Percentiles rank a stretch among this genome's conserved stretches.
Evolutionary conservation across 1,140 invertebrate species (phyloP).

Genomic region (Oncopeltus fasciatus): DNA sequence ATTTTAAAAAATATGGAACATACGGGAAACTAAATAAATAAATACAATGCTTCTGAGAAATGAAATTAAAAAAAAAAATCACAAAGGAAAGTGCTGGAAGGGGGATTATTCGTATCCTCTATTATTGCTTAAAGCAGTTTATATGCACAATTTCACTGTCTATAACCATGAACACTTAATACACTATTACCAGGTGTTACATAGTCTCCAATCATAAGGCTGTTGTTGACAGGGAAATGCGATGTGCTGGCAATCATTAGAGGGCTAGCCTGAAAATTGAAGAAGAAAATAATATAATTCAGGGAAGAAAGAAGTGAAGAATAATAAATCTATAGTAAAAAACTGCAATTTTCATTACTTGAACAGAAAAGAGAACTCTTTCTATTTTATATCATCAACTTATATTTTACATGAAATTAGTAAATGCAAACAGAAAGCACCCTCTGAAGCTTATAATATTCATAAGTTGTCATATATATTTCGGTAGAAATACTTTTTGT

Average conservation of each 20-base stretch:
- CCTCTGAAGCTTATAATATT: too few relatives aligned
- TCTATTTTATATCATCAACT: too few relatives aligned
- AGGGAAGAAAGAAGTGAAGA: too few relatives aligned
- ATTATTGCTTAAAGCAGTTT: conserved; percentile 6
- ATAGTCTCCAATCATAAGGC: conserved; percentile 68
- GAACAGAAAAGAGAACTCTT: too few relatives aligned
- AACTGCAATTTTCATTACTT: too few relatives aligned
- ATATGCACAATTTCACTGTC: conserved; percentile 17
- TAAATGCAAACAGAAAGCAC: too few relatives aligned
- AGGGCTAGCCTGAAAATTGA: conserved; percentile 32
- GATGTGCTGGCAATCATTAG: conserved; percentile 44
- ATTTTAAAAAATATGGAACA: neutral
- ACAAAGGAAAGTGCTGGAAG: neutral
- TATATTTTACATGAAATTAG: too few relatives aligned
- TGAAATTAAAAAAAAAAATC: conserved; percentile 4
- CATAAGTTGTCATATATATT: too few relatives aligned
- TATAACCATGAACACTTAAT: conserved; percentile 24
- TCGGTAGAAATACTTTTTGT: too few relatives aligned
- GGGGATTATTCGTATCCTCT: neutral
- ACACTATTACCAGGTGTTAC: conserved; percentile 42
- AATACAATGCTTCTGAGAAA: neutral
- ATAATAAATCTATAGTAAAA: too few relatives aligned
- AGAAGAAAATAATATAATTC: too few relatives aligned
- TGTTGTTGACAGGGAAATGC: conserved; percentile 53
- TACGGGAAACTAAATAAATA: neutral